phyloP scores from a whole-genome alignment of 2,113 vertebrate genomes.

The Daubentonia madagascariensis region DNA sequence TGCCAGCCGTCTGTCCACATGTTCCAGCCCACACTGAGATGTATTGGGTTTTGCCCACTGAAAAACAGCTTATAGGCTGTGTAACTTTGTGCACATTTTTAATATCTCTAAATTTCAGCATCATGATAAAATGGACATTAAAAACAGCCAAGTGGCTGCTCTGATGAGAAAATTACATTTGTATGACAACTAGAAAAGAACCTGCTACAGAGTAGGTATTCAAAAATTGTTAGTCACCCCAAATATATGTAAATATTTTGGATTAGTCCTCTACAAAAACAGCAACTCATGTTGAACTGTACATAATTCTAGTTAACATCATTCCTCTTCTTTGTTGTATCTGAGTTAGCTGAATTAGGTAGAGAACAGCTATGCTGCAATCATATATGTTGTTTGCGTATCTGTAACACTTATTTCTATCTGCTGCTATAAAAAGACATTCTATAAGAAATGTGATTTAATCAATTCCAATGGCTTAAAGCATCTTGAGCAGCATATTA shows the following conservation, averaged over 20 bases:
- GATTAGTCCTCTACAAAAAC: neutral
- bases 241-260: neutral
- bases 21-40: neutral
- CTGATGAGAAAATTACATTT: neutral
- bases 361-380: neutral
- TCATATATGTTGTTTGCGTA: neutral
- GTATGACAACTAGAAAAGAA: neutral
- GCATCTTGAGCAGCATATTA: neutral
- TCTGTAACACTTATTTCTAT: neutral
- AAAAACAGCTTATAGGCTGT: neutral
- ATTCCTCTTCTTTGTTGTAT: neutral
- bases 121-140: neutral
- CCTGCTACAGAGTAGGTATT: neutral
- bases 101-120: constrained; percentile 6
- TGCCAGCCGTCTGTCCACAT: neutral
- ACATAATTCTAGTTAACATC: neutral
- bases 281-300: neutral
- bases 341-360: neutral
- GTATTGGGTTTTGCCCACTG: neutral
- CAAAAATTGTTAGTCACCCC: neutral
- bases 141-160: neutral
- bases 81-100: neutral
- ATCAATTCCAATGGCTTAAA: neutral
- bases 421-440: neutral
- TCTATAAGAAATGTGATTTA: neutral